phyloP scores from a whole-genome alignment of 2,797 vertebrate genomes.

The Sciaenops ocellatus region DNA sequence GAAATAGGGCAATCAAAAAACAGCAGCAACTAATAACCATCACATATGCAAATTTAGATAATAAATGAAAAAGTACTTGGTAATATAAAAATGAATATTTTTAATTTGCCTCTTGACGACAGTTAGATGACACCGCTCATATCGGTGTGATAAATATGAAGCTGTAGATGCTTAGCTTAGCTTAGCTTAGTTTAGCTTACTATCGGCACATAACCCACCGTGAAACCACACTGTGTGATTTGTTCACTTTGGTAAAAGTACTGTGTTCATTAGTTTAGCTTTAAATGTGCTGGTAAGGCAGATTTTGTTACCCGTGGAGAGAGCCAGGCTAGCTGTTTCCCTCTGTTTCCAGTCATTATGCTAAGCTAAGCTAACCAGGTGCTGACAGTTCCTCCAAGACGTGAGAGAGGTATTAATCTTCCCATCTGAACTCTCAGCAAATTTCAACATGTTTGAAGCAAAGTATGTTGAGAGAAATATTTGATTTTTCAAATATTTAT shows the following conservation, averaged over 20 bases:
- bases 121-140: neutral
- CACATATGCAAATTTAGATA: neutral
- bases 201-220: too few relatives aligned
- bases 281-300: too few relatives aligned
- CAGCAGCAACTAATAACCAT: neutral
- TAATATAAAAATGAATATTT: too few relatives aligned
- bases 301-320: too few relatives aligned
- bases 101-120: too few relatives aligned
- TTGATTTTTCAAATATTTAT: neutral
- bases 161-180: neutral
- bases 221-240: too few relatives aligned
- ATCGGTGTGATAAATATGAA: too few relatives aligned
- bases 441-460: neutral
- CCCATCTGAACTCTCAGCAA: neutral
- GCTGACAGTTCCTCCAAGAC: neutral
- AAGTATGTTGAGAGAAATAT: neutral
- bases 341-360: neutral
- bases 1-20: neutral
- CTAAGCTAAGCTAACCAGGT: conserved; percentile 1
- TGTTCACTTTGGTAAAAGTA: too few relatives aligned
- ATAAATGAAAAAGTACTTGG: too few relatives aligned
- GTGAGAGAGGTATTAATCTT: neutral
- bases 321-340: too few relatives aligned
- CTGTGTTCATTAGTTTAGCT: neutral
- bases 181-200: neutral